Evolutionary conservation across 2,113 vertebrate species (phyloP).

Genomic region (Brachyhypopomus gauderio): DNA sequence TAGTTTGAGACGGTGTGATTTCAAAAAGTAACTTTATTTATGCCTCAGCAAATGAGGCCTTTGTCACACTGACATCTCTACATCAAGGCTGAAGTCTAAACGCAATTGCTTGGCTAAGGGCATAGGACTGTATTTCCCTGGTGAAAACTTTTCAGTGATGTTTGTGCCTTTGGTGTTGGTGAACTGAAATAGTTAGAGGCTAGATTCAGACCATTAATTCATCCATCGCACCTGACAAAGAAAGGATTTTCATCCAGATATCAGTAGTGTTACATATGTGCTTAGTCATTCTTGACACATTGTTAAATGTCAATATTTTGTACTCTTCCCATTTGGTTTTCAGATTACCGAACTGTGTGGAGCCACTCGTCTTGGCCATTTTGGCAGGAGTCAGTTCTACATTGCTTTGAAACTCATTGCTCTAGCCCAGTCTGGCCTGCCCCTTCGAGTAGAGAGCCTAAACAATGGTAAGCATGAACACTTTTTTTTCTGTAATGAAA

Average conservation of each 20-base stretch:
- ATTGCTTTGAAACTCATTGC: slow-evolving; percentile 97
- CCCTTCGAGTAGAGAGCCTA: slow-evolving; percentile 93
- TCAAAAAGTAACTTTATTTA: neutral
- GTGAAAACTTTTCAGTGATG: neutral
- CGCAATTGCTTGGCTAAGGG: neutral
- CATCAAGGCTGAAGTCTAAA: neutral
- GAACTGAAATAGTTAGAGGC: neutral
- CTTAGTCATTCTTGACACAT: neutral
- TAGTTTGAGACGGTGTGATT: neutral
- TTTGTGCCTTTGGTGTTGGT: neutral
- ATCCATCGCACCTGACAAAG: too few relatives aligned
- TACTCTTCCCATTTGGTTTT: slow-evolving; percentile 18
- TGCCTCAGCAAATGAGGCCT: slow-evolving; percentile 6
- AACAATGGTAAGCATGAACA: slow-evolving; percentile 84
- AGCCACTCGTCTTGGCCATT: slow-evolving; percentile 95
- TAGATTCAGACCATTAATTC: neutral
- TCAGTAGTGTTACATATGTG: neutral
- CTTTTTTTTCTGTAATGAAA: neutral
- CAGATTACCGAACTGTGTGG: slow-evolving; percentile 96
- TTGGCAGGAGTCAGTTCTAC: slow-evolving; percentile 98
- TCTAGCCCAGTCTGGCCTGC: slow-evolving; percentile 93
- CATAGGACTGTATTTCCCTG: neutral
- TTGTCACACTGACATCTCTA: slow-evolving; percentile 8
- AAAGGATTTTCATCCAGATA: too few relatives aligned
- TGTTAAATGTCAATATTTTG: neutral